These are phyloP conservation scores for Sebastes umbrosus DNA, from an alignment of 2,797 vertebrate species.

Conservation along the genomic window DNA sequence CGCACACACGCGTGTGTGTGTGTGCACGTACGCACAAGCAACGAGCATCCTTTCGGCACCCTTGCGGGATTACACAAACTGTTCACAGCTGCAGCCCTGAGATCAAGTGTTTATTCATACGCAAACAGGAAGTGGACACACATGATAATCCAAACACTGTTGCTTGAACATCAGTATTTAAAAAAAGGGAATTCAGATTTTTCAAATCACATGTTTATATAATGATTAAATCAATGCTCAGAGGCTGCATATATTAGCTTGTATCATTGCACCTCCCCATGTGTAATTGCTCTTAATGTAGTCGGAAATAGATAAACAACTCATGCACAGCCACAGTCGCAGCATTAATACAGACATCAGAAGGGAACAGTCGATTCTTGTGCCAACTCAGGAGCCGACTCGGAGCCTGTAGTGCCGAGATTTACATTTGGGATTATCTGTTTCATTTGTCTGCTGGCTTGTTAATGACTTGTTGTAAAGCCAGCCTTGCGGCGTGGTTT, in stretches of 20 bases:
- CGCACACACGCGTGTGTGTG: not conserved
- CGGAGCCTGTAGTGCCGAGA: conserved; percentile 18
- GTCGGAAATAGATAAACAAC: not conserved
- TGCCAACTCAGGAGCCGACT: conserved; percentile 40
- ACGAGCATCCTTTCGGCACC: not conserved
- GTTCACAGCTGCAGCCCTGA: conserved; percentile 7
- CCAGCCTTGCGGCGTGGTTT: not conserved
- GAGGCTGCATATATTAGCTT: not conserved
- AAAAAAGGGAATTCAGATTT: not conserved
- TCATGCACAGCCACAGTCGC: not conserved
- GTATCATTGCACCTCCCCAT: not conserved
- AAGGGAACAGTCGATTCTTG: conserved; percentile 5
- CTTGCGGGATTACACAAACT: conserved; percentile 3
- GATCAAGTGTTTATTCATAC: conserved; percentile 13
- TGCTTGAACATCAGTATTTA: not conserved
- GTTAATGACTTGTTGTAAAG: conserved; percentile 30
- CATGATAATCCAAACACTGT: not conserved
- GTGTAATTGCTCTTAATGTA: not conserved
- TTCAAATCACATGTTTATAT: not conserved
- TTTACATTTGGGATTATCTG: conserved; percentile 32
- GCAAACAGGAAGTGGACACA: not conserved
- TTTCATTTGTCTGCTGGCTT: conserved; percentile 33
- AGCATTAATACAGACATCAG: conserved; percentile 17
- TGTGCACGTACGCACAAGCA: not conserved
- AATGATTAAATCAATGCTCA: not conserved